Percentiles rank a stretch among this genome's conserved stretches.
Conservation (phyloP, 2,888 invertebrate genomes). For the Volucella bombylans region DNA sequence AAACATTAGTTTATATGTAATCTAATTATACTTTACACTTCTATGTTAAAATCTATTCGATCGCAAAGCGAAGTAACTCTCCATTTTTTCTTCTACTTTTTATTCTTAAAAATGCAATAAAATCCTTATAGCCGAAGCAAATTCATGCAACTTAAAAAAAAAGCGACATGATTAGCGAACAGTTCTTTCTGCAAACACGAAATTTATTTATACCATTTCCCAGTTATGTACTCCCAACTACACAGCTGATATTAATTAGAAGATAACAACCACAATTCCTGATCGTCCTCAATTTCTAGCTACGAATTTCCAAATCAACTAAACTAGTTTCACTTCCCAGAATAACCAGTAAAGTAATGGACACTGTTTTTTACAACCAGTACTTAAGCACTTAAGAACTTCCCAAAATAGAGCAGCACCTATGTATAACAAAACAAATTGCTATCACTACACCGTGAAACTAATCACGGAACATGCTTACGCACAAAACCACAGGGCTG, state of each 20-base stretch:
- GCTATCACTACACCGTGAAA: conserved; percentile 17
- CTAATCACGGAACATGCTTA: conserved; percentile 35
- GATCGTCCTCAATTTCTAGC: conserved; percentile 5
- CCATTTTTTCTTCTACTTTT: too few species aligned
- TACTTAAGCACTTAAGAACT: conserved; percentile 25
- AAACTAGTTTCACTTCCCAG: not conserved
- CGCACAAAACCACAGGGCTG: conserved; percentile 57
- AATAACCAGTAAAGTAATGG: not conserved
- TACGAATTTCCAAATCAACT: conserved; percentile 24
- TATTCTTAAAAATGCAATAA: too few species aligned
- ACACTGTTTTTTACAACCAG: conserved; percentile 22
- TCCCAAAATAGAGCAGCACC: conserved; percentile 5
- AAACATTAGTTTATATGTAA: too few species aligned
- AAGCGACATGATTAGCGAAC: not conserved
- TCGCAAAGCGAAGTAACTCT: too few species aligned
- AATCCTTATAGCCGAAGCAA: too few species aligned
- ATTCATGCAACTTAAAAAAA: not conserved
- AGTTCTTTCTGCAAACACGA: not conserved
- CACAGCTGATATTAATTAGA: conserved; percentile 44
- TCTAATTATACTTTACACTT: too few species aligned
- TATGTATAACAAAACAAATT: not conserved
- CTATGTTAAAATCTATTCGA: too few species aligned
- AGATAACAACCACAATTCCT: conserved; percentile 36
- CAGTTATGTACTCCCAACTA: not conserved
- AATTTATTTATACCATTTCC: not conserved